Evolutionary conservation across 2,113 vertebrate genomes (phyloP).

Genomic region (Tretioscincus oriximinensis): DNA sequence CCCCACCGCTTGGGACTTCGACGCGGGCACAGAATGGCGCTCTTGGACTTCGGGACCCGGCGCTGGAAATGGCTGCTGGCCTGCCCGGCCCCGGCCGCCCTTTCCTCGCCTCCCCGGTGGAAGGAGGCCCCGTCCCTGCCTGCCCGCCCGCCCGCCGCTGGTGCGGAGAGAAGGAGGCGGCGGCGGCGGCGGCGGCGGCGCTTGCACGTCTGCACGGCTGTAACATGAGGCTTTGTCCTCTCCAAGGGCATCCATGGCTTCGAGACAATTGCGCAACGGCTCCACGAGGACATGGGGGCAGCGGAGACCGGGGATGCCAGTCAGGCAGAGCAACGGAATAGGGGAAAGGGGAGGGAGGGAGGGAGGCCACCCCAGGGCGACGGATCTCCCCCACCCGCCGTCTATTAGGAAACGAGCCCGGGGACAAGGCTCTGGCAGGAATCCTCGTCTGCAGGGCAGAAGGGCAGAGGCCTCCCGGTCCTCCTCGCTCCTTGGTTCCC

Average conservation of each 20-base stretch:
- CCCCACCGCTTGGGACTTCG: neutral
- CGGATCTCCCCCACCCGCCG: neutral
- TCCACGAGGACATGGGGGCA: neutral
- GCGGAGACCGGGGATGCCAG: neutral
- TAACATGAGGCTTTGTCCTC: neutral
- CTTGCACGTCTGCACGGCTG: neutral
- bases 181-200: neutral
- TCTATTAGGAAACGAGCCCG: neutral
- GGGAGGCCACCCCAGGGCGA: too few relatives aligned
- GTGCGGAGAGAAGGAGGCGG: neutral
- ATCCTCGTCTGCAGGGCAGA: neutral
- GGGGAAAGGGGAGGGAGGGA: too few relatives aligned
- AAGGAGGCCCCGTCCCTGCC: too few relatives aligned
- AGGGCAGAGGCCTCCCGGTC: neutral
- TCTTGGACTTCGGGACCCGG: too few relatives aligned
- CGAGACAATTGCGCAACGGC: neutral
- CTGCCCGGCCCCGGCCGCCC: too few relatives aligned
- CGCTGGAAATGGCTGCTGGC: neutral
- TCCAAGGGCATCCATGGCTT: slow-evolving; percentile 18
- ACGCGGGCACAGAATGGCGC: too few relatives aligned
- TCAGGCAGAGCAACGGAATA: too few relatives aligned
- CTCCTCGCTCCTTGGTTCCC: too few relatives aligned
- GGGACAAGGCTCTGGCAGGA: neutral
- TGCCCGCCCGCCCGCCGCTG: neutral
- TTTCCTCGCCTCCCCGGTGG: too few relatives aligned